Base-by-base conservation (phyloP, 2,888 invertebrate genomes). In the Pardosa pseudoannulata region DNA sequence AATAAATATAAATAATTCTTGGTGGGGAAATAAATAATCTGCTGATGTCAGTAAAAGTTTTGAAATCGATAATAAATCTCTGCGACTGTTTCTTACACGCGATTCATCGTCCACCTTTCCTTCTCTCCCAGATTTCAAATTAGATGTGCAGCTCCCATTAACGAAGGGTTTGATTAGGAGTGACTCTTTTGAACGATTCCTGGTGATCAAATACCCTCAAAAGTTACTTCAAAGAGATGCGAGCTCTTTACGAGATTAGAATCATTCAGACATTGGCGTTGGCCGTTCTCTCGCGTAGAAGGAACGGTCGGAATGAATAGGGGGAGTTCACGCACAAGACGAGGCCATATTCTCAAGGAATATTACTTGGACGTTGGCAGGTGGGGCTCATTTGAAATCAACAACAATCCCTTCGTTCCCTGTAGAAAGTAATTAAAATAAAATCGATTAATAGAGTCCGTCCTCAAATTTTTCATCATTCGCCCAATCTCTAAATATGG, bases 181-280 rank as follows among this genome's bases (percentile, higher is more conserved):
- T 56, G 56, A 56, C 56, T 56, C 56, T 56, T 56, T 56, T 56
- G 56, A 56, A 56, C 56, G 56, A 56, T 56, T 56, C 56, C 56
- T 56, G 56, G 56, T 56, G 56, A 56, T 56, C 56, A 7, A 56
- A 23, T 56, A 23, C 56, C 56, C 23, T 56, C 56, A 56, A 56
- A 56, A 56, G 56, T 56, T 56, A 56, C 56, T 56, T 56, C 56
- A 56, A 56, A 56, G 56, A 56, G 56, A 56, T 56, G 56, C 56
- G 23, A 56, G 56, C 56, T 56, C 56, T 56, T 56, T 56, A 56
- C 56, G 19, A 56, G 56, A 56, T 56, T 56, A 56, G 56, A 56
- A 56, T 56, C 56, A 56, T 56, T 56, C 56, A 56, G 56, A 56
- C 56, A 56, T 23, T 56, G 56, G 56, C 56, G 56, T 56, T 46